Evolutionary conservation across 2,888 invertebrate genomes (phyloP).

Genomic region (Heliconius ismenius): DNA sequence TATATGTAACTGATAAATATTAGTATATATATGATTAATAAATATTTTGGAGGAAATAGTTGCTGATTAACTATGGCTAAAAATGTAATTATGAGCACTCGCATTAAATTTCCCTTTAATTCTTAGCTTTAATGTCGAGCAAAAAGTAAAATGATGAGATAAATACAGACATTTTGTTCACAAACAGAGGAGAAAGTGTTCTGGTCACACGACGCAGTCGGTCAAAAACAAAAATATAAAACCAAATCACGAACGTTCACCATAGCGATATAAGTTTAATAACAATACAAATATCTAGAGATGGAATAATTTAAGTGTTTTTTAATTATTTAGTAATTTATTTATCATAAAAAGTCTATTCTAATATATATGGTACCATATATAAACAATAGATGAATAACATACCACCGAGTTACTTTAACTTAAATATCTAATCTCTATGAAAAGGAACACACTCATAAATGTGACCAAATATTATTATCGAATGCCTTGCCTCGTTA

Average conservation of each 20-base stretch:
- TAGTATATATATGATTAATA: neutral
- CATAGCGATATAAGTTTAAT: constrained; percentile 35
- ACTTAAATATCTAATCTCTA: constrained; percentile 7
- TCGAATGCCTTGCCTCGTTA: neutral
- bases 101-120: constrained; percentile 40
- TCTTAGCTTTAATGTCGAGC: constrained; percentile 21
- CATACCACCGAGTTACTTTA: neutral
- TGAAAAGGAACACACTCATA: constrained; percentile 7
- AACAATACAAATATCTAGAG: neutral
- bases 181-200: constrained; percentile 62
- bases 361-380: neutral
- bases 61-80: neutral
- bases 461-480: neutral
- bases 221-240: constrained; percentile 56
- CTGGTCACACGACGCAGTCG: constrained; percentile 49
- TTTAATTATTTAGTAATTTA: too few relatives aligned
- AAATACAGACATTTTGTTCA: constrained; percentile 49
- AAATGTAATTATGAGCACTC: neutral
- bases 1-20: neutral
- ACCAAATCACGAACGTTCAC: constrained; percentile 55
- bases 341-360: too few relatives aligned
- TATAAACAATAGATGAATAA: neutral
- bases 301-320: too few relatives aligned
- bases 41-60: neutral
- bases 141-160: constrained; percentile 34